Evolutionary conservation across 2,113 vertebrate genomes (phyloP).

Genomic region (Phalacrocorax brasilianus): DNA sequence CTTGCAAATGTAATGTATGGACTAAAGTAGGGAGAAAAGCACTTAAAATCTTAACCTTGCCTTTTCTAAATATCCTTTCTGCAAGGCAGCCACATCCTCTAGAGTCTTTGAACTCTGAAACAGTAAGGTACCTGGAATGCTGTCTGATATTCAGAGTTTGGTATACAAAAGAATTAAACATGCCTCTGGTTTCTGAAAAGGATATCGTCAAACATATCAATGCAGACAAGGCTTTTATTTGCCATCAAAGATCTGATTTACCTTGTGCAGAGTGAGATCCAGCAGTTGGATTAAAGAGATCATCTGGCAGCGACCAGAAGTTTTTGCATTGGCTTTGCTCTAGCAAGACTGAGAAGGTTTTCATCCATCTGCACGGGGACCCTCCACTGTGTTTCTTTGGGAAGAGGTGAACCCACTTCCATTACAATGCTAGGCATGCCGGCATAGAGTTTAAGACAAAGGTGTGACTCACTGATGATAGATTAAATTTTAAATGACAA

Average conservation of each 20-base stretch:
- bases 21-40: neutral
- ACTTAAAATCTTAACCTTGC: neutral
- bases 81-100: neutral
- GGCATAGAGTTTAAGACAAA: neutral
- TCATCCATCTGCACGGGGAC: neutral
- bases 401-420: neutral
- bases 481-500: neutral
- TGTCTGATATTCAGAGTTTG: neutral
- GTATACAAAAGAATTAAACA: neutral
- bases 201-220: neutral
- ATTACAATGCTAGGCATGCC: neutral
- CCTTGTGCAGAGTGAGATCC: neutral
- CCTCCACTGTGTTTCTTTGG: neutral
- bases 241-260: neutral
- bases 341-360: neutral
- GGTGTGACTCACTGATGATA: neutral
- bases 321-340: neutral
- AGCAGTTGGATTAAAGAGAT: neutral
- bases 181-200: neutral
- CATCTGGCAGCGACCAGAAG: neutral
- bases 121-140: neutral
- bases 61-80: neutral
- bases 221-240: neutral
- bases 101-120: neutral
- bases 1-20: neutral